Evolutionary conservation across 37 sponge, comb jelly and placozoan genomes (phyloP).

Genomic region (Beroe ovata): DNA sequence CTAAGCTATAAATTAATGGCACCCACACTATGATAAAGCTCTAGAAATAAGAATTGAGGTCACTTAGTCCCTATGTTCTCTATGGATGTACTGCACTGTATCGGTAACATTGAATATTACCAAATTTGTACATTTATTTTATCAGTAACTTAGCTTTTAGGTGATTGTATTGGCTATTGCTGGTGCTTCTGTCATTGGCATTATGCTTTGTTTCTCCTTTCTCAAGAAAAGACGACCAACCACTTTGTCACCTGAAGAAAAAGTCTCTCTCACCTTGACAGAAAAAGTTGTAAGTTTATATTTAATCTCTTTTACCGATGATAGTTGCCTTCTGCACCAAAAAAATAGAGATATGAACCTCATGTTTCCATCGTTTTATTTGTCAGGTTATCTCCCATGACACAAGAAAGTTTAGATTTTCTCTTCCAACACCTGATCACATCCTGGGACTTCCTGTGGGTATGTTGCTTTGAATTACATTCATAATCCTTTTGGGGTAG

Average conservation of each 20-base stretch:
- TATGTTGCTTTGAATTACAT: too few species aligned
- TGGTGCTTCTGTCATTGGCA: background rate
- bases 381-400: conserved; percentile 80
- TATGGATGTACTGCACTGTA: too few species aligned
- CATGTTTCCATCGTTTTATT: conserved; percentile 68
- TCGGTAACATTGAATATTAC: too few species aligned
- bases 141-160: too few species aligned
- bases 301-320: background rate
- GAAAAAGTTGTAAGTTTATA: background rate
- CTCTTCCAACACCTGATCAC: conserved; percentile 75
- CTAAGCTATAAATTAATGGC: too few species aligned
- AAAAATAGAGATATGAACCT: background rate
- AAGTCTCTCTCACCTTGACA: conserved; percentile 6
- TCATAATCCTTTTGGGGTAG: background rate
- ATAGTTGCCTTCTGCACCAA: background rate
- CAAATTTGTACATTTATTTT: background rate
- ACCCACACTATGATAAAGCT: too few species aligned
- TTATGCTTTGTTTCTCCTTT: conserved; percentile 7
- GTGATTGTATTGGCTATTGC: background rate
- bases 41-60: background rate
- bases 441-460: conserved; percentile 91
- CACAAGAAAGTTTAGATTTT: conserved; percentile 90
- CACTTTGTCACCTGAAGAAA: background rate
- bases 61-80: background rate
- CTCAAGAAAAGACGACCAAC: background rate